Percentiles rank a stretch among this genome's conserved stretches.
phyloP scores from a whole-genome alignment of 2,888 invertebrate genomes.

The Petrolisthes cinctipes region DNA sequence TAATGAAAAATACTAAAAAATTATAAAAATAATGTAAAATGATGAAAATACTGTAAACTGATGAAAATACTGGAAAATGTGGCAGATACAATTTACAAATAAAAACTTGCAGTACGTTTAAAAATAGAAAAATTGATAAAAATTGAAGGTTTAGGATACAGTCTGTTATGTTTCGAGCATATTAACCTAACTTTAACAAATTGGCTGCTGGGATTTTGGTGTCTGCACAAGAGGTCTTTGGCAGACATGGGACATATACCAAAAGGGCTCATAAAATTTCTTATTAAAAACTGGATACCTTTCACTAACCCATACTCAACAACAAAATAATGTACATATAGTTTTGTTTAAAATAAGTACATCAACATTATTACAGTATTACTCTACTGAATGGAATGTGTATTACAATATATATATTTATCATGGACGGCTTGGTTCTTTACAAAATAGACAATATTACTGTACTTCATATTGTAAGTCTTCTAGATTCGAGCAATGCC shows the following conservation, averaged over 20 bases:
- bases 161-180: no score
- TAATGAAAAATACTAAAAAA: no score
- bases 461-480: conserved; percentile 36
- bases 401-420: conserved; percentile 46
- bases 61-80: no score
- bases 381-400: conserved; percentile 57
- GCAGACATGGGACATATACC: conserved; percentile 19
- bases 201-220: no score
- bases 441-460: conserved; percentile 45
- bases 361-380: conserved; percentile 34
- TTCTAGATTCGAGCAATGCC: conserved; percentile 52
- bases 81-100: no score
- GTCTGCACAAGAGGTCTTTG: neutral
- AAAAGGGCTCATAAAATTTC: conserved; percentile 28
- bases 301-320: conserved; percentile 50
- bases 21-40: no score
- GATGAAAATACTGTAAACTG: no score
- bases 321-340: conserved; percentile 55
- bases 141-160: neutral
- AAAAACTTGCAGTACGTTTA: no score
- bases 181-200: no score
- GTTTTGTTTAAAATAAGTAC: conserved; percentile 50
- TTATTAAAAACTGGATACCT: conserved; percentile 28
- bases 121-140: neutral
- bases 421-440: conserved; percentile 53